Evolutionary conservation across 1,140 invertebrate genomes (phyloP), one percentile per base, ranked within the genome.

Genomic region (Temnothorax curvispinosus): DNA sequence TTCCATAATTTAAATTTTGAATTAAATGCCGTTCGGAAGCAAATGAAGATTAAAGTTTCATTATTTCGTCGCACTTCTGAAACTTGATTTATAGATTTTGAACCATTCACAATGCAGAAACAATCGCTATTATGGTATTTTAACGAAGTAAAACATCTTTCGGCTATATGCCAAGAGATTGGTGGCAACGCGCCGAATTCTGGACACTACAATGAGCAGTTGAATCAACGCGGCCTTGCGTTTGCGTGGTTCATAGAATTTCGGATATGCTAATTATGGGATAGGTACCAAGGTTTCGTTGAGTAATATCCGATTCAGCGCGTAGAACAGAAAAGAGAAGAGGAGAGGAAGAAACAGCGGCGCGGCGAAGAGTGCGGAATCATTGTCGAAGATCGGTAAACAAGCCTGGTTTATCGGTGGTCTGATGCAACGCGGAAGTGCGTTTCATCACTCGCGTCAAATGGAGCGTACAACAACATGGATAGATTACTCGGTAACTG

Each of bases 361-460:
- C 35, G 62, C 21, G 44, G 72, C 15, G 58, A 38, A 67, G 47
- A 56, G 52, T 41, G 9, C 32, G 27, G 74, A 35, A 81, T 87
- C 80, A 91, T 81, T 89, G 86, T 84, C 81, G 71, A 80, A 80
- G 78, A 91, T 87, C 90, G 85, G 87, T 90, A 91, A 89, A 92
- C 80, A 74, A 88, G 87, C 62, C 44, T 54, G 62, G 69, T 91
- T 88, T 92, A 93, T 92, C 91, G 85, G 87, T 69, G 56, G 90
- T 87, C 93, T 95, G 94, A 94, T 93, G 94, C 94, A 95, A 95
- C 89, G 86, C 92, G 93, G 93, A 94, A 94, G 88, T 88, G 85
- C 78, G 91, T 95, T 95, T 95, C 94, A 92, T 95, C 94, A 95
- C 92, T 92, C 89, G 76, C 78, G 69, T 78, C 69, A 90, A 90